Evolutionary conservation across 2,113 vertebrate genomes (phyloP).

Genomic region (Acanthisitta chloris): DNA sequence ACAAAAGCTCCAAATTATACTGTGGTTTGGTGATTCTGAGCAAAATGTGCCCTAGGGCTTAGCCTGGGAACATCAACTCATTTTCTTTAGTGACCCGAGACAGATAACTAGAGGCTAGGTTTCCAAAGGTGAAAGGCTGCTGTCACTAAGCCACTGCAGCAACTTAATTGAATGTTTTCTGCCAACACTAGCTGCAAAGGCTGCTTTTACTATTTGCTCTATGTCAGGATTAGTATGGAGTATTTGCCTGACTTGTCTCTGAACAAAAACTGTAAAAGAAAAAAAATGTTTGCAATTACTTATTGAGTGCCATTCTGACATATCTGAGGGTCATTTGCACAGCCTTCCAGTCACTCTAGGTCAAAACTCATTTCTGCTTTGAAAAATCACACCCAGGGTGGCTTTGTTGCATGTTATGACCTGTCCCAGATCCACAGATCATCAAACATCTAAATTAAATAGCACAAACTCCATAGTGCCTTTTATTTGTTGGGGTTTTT

Average conservation of each 20-base stretch:
- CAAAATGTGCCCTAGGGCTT: constrained; percentile 44
- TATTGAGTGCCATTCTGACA: constrained; percentile 45
- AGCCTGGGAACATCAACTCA: constrained; percentile 32
- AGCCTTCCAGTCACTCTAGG: constrained; percentile 1
- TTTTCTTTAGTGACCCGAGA: constrained; percentile 49
- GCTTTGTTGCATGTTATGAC: constrained; percentile 22
- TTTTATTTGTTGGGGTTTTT: neutral
- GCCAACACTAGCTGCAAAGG: neutral
- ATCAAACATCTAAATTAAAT: constrained; percentile 39
- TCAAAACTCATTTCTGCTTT: constrained; percentile 63
- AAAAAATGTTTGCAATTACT: constrained; percentile 27
- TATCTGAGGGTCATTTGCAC: constrained; percentile 34
- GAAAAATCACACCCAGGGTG: constrained; percentile 10
- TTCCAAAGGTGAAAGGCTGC: constrained; percentile 57
- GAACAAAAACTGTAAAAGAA: constrained; percentile 26
- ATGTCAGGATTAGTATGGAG: constrained; percentile 27
- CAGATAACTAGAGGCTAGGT: constrained; percentile 37
- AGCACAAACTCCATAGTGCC: neutral
- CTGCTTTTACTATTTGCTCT: constrained; percentile 42
- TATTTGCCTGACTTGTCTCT: neutral
- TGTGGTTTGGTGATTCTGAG: neutral
- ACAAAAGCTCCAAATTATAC: constrained; percentile 30
- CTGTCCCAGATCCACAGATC: neutral
- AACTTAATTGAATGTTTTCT: constrained; percentile 66
- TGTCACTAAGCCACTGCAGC: constrained; percentile 50